Base-by-base conservation (phyloP, 2,797 vertebrate genomes). In the Luscinia luscinia region DNA sequence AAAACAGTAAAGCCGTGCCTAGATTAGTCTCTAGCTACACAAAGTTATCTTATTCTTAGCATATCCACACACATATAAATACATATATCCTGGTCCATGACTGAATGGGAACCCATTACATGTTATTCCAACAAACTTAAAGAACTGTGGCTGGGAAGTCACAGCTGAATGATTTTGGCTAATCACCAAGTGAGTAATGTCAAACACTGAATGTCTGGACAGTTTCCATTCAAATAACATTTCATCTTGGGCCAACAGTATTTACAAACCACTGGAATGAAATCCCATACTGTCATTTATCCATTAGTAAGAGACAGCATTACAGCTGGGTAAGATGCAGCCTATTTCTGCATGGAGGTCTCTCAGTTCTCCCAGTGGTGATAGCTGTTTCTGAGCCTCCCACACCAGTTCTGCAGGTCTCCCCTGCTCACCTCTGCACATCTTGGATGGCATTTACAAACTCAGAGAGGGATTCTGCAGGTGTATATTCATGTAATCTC, bases 131-230 rank as follows among this genome's bases (percentile, higher is more conserved):
- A 66, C 34, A 58, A 38, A 74, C 78, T 87, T 89, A 89, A 95
- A 95, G 87, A 84, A 88, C 82, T 85, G 88, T 84, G 73, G 78
- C 78, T 90, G 68, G 52, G 28, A 93, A 86, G 84, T 95, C 89
- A 96, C 97, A 98, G 97, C 97, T 97, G 96, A 97, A 95, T 89
- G 80, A 94, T 97, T 92, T 97, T 97, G 97, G 92, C 92, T 87
- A 63, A 76, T 96, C 95, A 96, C 94, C 92, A 96, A 96, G 94
- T 94, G 93, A 96, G 93, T 94, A 95, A 97, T 95, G 97, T 98
- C 96, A 97, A 98, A 98, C 96, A 96, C 76, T 96, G 90, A 95
- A 94, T 58, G 81, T 94, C 92, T 97, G 97, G 96, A 96, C 83
- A 85, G 84, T 96, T 97, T 97, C 96, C 96, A 97, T 89, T 82